Conservation (phyloP, 2,113 vertebrate species). For the Maccullochella peelii region DNA sequence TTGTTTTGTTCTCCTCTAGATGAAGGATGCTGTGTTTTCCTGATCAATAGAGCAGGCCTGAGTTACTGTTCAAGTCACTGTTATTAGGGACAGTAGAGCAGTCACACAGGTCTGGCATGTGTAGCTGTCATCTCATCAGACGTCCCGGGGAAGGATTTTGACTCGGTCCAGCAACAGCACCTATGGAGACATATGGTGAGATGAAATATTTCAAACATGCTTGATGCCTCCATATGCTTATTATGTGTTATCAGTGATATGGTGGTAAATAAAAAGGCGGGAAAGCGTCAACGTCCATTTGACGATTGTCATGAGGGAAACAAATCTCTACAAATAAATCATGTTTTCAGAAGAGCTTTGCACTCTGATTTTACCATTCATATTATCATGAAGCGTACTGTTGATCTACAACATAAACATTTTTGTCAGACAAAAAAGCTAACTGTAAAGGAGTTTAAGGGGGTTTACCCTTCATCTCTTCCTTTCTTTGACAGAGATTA, state of each 20-base stretch:
- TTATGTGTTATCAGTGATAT: slow-evolving; percentile 12
- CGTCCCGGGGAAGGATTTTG: background rate
- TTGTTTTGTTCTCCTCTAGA: slow-evolving; percentile 74
- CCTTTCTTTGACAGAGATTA: background rate
- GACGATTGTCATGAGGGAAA: slow-evolving; percentile 6
- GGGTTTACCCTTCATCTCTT: background rate
- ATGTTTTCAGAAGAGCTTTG: background rate
- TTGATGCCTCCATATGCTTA: slow-evolving; percentile 39
- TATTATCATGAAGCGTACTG: background rate
- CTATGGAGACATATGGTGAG: slow-evolving; percentile 52
- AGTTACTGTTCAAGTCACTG: slow-evolving; percentile 63
- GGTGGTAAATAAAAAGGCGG: slow-evolving; percentile 17
- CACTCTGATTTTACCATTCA: background rate
- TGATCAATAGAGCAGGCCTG: slow-evolving; percentile 74
- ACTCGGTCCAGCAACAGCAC: slow-evolving; percentile 13
- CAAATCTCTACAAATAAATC: background rate
- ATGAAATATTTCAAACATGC: slow-evolving; percentile 39
- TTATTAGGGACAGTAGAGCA: slow-evolving; percentile 48
- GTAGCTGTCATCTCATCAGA: slow-evolving; percentile 45
- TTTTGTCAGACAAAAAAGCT: background rate
- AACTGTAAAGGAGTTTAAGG: background rate
- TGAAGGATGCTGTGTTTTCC: slow-evolving; percentile 76
- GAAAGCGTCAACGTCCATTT: slow-evolving; percentile 26
- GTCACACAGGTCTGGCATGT: slow-evolving; percentile 30
- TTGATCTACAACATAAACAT: background rate